Evolutionary conservation across 2,797 vertebrate genomes (phyloP).

Genomic region (Apogon talboti): DNA sequence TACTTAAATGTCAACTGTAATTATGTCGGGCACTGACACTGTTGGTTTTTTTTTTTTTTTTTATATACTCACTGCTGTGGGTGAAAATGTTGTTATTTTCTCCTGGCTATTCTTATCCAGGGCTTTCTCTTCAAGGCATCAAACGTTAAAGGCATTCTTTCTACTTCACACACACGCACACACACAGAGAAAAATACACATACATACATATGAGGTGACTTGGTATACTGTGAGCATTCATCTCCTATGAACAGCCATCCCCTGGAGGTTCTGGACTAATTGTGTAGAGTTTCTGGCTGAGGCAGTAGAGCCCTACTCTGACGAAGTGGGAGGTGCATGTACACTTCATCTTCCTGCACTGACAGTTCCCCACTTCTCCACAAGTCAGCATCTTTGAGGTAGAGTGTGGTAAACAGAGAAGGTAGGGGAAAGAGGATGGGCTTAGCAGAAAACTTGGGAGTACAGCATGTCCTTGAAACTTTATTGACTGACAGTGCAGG

Average conservation of each 20-base stretch:
- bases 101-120: neutral
- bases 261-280: slow-evolving; percentile 74
- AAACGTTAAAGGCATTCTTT: slow-evolving; percentile 1
- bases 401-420: slow-evolving; percentile 69
- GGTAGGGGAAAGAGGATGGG: slow-evolving; percentile 38
- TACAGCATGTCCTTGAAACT: slow-evolving; percentile 76
- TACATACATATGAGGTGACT: slow-evolving; percentile 22
- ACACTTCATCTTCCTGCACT: slow-evolving; percentile 78
- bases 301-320: slow-evolving; percentile 54
- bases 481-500: slow-evolving; percentile 58
- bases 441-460: slow-evolving; percentile 54
- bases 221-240: slow-evolving; percentile 54
- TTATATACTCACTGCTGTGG: neutral
- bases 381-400: slow-evolving; percentile 80
- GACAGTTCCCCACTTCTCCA: slow-evolving; percentile 71
- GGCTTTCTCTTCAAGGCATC: slow-evolving; percentile 15
- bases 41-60: neutral
- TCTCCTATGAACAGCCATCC: slow-evolving; percentile 62
- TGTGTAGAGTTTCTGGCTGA: slow-evolving; percentile 67
- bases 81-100: neutral
- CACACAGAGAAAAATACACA: neutral
- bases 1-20: slow-evolving; percentile 9
- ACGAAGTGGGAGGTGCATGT: slow-evolving; percentile 68
- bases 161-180: slow-evolving; percentile 4
- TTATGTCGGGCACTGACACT: slow-evolving; percentile 11